phyloP scores from a whole-genome alignment of 2,797 vertebrate genomes.

The Paedocypris micromegethes region DNA sequence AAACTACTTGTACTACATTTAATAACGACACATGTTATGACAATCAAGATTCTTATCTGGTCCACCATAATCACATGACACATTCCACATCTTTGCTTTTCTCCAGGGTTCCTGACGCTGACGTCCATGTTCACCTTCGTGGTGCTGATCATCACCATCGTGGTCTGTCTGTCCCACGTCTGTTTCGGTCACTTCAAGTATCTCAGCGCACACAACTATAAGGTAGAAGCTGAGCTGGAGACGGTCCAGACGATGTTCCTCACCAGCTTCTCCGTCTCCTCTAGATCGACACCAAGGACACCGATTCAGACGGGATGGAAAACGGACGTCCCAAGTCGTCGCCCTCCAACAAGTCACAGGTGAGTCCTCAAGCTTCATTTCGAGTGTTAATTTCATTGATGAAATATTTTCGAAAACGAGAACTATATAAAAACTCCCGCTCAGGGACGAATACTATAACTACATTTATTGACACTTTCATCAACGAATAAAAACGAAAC shows the following conservation, averaged over 20 bases:
- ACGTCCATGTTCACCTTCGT: constrained; percentile 96
- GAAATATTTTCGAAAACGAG: too few species aligned
- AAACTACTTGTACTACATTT: too few species aligned
- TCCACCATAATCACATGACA: too few species aligned
- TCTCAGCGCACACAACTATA: constrained; percentile 98
- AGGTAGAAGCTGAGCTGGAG: constrained; percentile 65
- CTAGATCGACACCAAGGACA: constrained; percentile 80
- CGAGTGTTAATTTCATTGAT: not conserved
- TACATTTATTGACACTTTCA: too few species aligned
- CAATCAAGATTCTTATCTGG: too few species aligned
- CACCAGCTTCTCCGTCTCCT: constrained; percentile 6
- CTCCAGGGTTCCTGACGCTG: constrained; percentile 80
- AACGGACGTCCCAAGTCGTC: constrained; percentile 70
- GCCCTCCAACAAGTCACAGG: constrained; percentile 69
- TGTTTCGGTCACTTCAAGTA: constrained; percentile 99
- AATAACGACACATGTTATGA: too few species aligned
- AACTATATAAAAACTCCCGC: too few species aligned
- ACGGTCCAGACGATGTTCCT: constrained; percentile 6
- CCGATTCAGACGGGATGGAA: constrained; percentile 67
- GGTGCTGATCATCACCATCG: constrained; percentile 94
- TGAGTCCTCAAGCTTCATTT: constrained; percentile 42
- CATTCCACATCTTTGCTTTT: not conserved
- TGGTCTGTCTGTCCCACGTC: constrained; percentile 92
- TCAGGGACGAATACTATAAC: too few species aligned
- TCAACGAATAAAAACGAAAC: too few species aligned